A percentile compares a stretch with the other conserved stretches of the same genome.
Evolutionary conservation across 2,113 vertebrate genomes (phyloP).

Genomic region (Barnardius zonarius): DNA sequence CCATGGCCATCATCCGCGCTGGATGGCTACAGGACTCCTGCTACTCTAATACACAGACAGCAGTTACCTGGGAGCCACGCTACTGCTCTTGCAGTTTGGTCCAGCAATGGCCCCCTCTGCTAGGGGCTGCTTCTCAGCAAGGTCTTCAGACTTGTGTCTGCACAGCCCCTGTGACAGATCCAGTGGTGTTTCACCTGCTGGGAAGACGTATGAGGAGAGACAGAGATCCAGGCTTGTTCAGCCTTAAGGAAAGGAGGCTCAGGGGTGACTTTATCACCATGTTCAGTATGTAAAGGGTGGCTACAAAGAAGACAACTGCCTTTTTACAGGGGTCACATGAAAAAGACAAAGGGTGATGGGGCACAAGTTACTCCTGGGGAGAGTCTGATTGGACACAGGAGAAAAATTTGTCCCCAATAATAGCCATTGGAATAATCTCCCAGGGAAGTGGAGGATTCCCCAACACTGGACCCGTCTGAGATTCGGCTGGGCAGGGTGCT

Average conservation of each 20-base stretch:
- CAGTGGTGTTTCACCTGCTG: rapidly evolving
- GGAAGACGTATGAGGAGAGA: not conserved
- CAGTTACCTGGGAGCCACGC: rapidly evolving
- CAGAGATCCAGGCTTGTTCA: not conserved
- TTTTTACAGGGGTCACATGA: not conserved
- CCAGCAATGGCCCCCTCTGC: rapidly evolving
- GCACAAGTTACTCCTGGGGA: not conserved
- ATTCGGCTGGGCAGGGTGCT: not conserved
- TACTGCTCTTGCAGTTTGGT: not conserved
- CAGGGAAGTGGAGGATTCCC: not conserved
- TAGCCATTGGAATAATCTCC: not conserved
- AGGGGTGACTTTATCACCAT: not conserved
- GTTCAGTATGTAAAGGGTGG: not conserved
- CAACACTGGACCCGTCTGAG: not conserved
- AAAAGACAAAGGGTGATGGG: not conserved
- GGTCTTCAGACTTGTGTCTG: not conserved
- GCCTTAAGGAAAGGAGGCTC: not conserved
- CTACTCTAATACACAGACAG: rapidly evolving
- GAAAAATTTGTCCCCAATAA: not conserved
- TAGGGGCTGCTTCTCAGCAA: not conserved
- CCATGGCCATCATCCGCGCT: rapidly evolving
- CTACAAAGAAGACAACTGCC: not conserved
- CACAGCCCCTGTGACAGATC: not conserved
- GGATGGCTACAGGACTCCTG: not conserved
- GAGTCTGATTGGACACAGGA: not conserved